phyloP scores from a whole-genome alignment of 2,888 invertebrate species.

The Hypomecis atomaria region DNA sequence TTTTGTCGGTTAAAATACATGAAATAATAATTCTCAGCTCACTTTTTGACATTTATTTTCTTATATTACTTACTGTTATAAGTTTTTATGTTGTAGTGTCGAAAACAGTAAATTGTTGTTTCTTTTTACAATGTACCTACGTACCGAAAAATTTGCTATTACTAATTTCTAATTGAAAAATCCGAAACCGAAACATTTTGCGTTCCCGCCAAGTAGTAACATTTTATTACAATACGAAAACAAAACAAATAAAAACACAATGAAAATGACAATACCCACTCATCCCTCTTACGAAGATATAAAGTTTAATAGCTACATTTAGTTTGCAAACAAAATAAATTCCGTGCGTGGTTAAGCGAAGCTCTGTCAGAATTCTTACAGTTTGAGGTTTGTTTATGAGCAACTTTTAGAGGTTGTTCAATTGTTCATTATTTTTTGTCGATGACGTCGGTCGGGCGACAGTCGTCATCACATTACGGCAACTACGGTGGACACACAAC shows the following conservation, averaged over 20 bases:
- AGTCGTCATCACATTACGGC: constrained; percentile 21
- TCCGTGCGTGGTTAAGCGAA: constrained; percentile 13
- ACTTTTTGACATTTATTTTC: too few species aligned
- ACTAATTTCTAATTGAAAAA: background rate
- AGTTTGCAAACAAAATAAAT: constrained; percentile 13
- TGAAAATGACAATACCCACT: constrained; percentile 13
- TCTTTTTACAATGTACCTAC: too few species aligned
- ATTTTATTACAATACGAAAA: constrained; percentile 16
- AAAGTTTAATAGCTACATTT: constrained; percentile 18
- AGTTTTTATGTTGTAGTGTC: too few species aligned
- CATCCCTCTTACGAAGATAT: background rate
- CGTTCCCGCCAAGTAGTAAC: constrained; percentile 16
- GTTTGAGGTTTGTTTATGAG: constrained; percentile 26
- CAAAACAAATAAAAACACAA: constrained; percentile 16
- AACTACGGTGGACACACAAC: constrained; percentile 23
- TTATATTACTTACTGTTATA: too few species aligned
- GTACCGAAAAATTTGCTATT: too few species aligned
- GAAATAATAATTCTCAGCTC: too few species aligned
- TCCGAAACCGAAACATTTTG: constrained; percentile 10
- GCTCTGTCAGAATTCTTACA: constrained; percentile 20
- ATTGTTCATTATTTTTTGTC: constrained; percentile 1
- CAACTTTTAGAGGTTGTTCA: constrained; percentile 12
- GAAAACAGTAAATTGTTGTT: too few species aligned
- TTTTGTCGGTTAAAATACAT: too few species aligned
- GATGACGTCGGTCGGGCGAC: constrained; percentile 19